A percentile compares a stretch with the other conserved stretches of the same genome.
Evolutionary conservation across 1,140 invertebrate genomes (phyloP).

Genomic region (Condylostylus longicornis): DNA sequence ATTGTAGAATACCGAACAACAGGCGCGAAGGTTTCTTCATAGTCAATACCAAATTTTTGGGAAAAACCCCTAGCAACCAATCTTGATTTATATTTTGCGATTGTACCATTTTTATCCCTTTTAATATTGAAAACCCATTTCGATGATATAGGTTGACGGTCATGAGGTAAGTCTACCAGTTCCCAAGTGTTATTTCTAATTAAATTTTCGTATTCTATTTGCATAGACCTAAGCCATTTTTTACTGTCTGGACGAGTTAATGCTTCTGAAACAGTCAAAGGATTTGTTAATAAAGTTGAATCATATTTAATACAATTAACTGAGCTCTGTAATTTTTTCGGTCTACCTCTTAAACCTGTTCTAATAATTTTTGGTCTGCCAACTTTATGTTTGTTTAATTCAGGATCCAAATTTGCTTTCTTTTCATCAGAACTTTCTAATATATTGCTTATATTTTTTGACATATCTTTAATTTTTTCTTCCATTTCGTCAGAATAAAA

Average conservation of each 20-base stretch:
- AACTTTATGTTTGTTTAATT: background rate
- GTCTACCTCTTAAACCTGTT: background rate
- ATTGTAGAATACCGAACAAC: conserved; percentile 24
- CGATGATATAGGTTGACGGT: conserved; percentile 15
- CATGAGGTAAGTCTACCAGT: conserved; percentile 15
- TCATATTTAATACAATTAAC: too few species aligned
- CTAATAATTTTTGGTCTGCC: background rate
- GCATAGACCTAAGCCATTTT: conserved; percentile 7
- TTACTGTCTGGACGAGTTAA: conserved; percentile 1
- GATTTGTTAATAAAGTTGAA: too few species aligned
- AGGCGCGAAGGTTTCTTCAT: conserved; percentile 28
- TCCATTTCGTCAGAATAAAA: background rate
- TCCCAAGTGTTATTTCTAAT: conserved; percentile 15
- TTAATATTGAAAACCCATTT: conserved; percentile 32
- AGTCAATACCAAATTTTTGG: conserved; percentile 26
- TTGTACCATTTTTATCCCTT: conserved; percentile 13
- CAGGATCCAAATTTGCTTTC: too few species aligned
- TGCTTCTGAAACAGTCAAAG: background rate
- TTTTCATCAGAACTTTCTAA: too few species aligned
- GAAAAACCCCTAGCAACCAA: conserved; percentile 28
- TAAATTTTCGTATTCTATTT: conserved; percentile 5
- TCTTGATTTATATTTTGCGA: conserved; percentile 26
- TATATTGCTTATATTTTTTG: background rate
- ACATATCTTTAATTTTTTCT: background rate
- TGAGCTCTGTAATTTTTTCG: background rate